Conservation (phyloP, 2,113 vertebrate genomes). For the Eolophus roseicapilla region DNA sequence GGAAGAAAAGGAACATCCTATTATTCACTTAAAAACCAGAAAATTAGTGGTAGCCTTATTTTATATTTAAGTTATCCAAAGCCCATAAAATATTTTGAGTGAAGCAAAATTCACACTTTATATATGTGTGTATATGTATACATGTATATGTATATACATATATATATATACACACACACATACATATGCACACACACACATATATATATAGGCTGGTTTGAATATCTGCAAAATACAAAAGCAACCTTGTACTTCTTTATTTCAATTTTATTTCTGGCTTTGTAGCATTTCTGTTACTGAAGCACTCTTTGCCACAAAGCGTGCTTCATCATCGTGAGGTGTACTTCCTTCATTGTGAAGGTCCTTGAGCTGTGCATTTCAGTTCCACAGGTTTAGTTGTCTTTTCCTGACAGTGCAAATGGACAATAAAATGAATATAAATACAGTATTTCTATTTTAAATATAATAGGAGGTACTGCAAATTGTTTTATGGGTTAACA, state of each 20-base stretch:
- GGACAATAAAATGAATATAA: not conserved
- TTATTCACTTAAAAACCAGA: not conserved
- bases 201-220: not conserved
- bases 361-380: not conserved
- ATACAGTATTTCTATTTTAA: not conserved
- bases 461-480: not conserved
- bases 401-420: not conserved
- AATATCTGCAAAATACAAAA: not conserved
- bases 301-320: not conserved
- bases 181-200: not conserved
- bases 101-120: not conserved
- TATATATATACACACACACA: not conserved
- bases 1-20: not conserved
- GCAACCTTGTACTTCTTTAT: not conserved
- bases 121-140: not conserved
- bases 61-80: not conserved
- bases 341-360: not conserved
- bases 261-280: not conserved
- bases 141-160: not conserved
- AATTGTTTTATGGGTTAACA: not conserved
- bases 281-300: not conserved
- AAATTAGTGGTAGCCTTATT: not conserved
- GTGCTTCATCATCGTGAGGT: rapidly evolving
- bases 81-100: not conserved
- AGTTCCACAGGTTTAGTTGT: not conserved